Base-by-base conservation (phyloP, 2,888 invertebrate species). In the Hofmannophila pseudospretella region DNA sequence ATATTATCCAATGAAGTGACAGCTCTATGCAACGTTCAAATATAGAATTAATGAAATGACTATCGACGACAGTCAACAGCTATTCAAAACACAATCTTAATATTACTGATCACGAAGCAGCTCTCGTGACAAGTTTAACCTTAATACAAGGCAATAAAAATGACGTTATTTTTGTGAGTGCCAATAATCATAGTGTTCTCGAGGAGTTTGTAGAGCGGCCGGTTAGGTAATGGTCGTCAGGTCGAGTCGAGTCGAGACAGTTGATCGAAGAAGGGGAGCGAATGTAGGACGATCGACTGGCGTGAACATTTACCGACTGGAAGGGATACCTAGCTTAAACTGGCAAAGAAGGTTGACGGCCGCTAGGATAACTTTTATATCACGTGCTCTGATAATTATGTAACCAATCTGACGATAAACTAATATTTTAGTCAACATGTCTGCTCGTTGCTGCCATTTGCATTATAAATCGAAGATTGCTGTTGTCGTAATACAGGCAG, bases 221-320 rank as follows among this genome's bases (percentile, higher is more conserved):
- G 73, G 80, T 81, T 80, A 77, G 76, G 80, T 78, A 84, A 82
- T 81, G 78, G 70, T 67, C 67, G 69, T 75, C 76, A 75, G 66
- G 71, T 57, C 65, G 16, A 4, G 16, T 5, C 19, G 9, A 26
- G 33, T 25, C 30, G 60, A 70, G 74, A 70, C 72, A 67, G 71
- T 70, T 69, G 74, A 74, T 74, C 72, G 71, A 75, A 80, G 71
- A 75, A 80, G 80, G 76, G 78, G 78, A 79, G 78, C 19, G 39
- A 74, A 84, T 81, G 81, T 82, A 77, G 80, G 79, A 72, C 81
- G 73, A 71, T 58, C 45, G 58, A 56, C 66, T 54, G 54, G 50
- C 48, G 45, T 49, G 49, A 49, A 51, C 54, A 54, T 55, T 59
- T 58, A 54, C 50, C 52, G 38, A 59, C 67, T 76, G 63, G 75